Conservation (phyloP, 2,797 vertebrate species). For the Oreonectes daqikongensis region DNA sequence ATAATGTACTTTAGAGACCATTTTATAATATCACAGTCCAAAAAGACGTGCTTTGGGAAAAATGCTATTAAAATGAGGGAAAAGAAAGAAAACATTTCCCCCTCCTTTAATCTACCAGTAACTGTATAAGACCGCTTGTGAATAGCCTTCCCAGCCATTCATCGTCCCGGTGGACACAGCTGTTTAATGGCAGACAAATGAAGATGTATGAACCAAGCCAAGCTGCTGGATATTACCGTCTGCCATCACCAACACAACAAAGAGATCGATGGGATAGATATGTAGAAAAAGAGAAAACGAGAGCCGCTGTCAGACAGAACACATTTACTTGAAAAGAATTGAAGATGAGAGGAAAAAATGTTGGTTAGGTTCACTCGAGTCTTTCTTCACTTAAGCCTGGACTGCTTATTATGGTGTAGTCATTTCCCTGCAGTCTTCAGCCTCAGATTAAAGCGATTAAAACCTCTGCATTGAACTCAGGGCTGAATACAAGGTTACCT, state of each 20-base stretch:
- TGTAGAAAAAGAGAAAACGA: conserved; percentile 2
- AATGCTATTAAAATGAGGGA: conserved; percentile 14
- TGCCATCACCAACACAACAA: conserved; percentile 33
- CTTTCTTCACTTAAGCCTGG: not conserved
- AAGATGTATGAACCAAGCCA: conserved; percentile 43
- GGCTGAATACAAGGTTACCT: conserved; percentile 23
- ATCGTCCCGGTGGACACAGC: conserved; percentile 23
- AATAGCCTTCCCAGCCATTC: conserved; percentile 19
- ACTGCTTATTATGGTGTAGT: not conserved
- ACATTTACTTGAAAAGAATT: conserved; percentile 15
- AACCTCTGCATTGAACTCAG: conserved; percentile 17
- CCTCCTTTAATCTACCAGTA: conserved; percentile 2
- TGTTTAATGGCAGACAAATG: conserved; percentile 49
- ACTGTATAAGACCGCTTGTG: conserved; percentile 29
- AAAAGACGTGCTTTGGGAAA: conserved; percentile 30
- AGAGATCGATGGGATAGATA: conserved; percentile 15
- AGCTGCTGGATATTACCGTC: conserved; percentile 31
- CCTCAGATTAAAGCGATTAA: conserved; percentile 14
- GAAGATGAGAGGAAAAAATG: not conserved
- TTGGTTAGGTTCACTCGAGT: not conserved
- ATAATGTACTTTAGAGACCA: conserved; percentile 29
- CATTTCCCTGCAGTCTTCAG: conserved; percentile 26
- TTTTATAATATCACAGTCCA: not conserved
- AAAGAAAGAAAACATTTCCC: not conserved
- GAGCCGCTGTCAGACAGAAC: not conserved